A percentile compares a stretch with the other conserved stretches of the same genome.
Conservation (phyloP, 1,140 invertebrate species). For the Drosophila carrolli region DNA sequence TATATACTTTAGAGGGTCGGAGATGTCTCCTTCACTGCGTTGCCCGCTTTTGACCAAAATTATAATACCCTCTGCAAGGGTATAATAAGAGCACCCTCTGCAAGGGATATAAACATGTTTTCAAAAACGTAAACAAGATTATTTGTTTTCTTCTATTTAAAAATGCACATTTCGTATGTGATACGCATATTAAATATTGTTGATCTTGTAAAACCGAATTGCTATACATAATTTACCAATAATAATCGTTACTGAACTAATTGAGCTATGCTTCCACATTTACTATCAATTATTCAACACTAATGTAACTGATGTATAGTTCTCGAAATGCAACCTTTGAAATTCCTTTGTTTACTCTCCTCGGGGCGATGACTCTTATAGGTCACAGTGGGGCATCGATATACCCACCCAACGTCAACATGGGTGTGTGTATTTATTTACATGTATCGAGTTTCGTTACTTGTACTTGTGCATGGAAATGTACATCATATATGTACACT, state of each 20-base stretch:
- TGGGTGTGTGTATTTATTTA: conserved; percentile 4
- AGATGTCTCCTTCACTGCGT: no score
- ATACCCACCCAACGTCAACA: not conserved
- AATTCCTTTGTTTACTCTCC: conserved; percentile 9
- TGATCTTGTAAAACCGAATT: not conserved
- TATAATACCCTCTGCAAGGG: no score
- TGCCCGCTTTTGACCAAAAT: no score
- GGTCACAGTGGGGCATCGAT: conserved; percentile 18
- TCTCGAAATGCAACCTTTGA: conserved; percentile 7
- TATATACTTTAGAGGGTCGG: no score
- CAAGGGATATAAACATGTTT: no score
- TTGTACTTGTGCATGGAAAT: not conserved
- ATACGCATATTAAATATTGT: no score
- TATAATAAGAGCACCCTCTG: no score
- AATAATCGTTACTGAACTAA: conserved; percentile 5
- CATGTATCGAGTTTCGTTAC: conserved; percentile 4
- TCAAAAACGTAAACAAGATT: no score
- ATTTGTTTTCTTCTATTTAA: no score
- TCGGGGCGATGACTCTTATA: conserved; percentile 10
- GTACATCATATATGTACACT: conserved; percentile 5
- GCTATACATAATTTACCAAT: not conserved
- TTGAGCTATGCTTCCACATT: conserved; percentile 1
- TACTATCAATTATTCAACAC: conserved; percentile 8
- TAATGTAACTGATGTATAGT: not conserved
- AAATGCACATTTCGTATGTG: no score